Evolutionary conservation across 2,797 vertebrate genomes (phyloP).

Genomic region (Bufotes viridis): DNA sequence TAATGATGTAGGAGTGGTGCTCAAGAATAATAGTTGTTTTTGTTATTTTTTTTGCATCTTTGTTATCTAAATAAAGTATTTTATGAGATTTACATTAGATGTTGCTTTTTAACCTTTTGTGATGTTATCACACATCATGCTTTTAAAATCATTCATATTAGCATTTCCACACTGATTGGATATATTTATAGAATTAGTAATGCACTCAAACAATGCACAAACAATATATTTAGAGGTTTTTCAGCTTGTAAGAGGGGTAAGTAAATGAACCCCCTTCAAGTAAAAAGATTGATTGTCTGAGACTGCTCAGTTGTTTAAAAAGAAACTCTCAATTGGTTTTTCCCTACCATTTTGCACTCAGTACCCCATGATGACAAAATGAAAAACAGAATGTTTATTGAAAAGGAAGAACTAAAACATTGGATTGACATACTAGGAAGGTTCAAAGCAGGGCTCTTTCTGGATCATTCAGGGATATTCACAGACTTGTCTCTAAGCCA

Average conservation of each 20-base stretch:
- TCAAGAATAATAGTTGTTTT: constrained; percentile 1
- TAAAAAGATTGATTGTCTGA: too few species aligned
- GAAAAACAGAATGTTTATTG: too few species aligned
- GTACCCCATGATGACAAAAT: too few species aligned
- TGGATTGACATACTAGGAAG: too few species aligned
- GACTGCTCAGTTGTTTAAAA: too few species aligned
- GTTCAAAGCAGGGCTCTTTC: too few species aligned
- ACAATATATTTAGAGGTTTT: neutral
- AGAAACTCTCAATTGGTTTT: too few species aligned
- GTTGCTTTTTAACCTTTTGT: neutral
- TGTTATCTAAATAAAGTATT: constrained; percentile 11
- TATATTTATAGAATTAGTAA: neutral
- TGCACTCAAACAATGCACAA: neutral
- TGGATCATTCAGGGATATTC: too few species aligned
- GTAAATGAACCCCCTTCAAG: too few species aligned
- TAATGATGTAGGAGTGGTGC: neutral
- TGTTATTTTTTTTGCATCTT: neutral
- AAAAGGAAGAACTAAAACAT: too few species aligned
- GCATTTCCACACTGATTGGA: neutral
- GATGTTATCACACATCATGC: neutral
- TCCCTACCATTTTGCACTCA: too few species aligned
- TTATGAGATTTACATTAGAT: neutral
- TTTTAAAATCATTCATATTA: neutral
- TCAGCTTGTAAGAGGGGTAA: neutral
- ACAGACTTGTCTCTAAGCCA: too few species aligned